Percentiles rank a stretch among this genome's conserved stretches.
These are phyloP conservation scores for Kryphioiulus occultus DNA, from an alignment of 2,888 invertebrate species.

Conservation along the genomic window DNA sequence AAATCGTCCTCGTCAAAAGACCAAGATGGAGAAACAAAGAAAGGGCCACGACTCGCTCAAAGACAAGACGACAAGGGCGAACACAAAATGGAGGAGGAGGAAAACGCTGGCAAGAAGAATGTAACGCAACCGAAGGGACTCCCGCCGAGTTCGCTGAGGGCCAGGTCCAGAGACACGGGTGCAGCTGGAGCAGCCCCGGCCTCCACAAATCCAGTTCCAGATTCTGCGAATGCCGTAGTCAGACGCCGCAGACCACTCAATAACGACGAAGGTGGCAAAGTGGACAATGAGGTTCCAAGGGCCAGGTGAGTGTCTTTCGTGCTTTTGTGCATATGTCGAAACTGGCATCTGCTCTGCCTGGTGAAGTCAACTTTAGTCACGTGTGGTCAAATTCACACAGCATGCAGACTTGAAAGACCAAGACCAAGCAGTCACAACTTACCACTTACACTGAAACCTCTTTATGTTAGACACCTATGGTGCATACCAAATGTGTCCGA, in stretches of 20 bases:
- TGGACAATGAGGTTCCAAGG: background rate
- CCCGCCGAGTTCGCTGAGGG: background rate
- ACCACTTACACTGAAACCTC: too few relatives aligned
- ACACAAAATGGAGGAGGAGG: background rate
- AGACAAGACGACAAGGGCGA: background rate
- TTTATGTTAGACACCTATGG: too few relatives aligned
- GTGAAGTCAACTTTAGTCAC: too few relatives aligned
- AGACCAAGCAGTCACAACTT: too few relatives aligned
- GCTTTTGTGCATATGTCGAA: too few relatives aligned
- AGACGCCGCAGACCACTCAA: slow-evolving; percentile 44
- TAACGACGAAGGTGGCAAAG: background rate
- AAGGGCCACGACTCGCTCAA: background rate
- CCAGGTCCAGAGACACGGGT: background rate
- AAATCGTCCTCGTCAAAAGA: background rate
- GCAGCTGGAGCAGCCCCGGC: background rate
- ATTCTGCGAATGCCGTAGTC: background rate
- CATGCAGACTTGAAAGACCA: too few relatives aligned
- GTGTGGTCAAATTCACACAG: too few relatives aligned
- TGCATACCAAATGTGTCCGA: too few relatives aligned
- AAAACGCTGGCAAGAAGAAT: background rate
- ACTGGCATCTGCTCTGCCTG: too few relatives aligned
- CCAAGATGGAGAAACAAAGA: slow-evolving; percentile 12
- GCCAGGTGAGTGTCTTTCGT: background rate
- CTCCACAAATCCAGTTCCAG: too few relatives aligned
- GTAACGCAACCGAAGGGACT: background rate